A percentile compares a stretch with the other conserved stretches of the same genome.
Evolutionary conservation across 2,113 vertebrate genomes (phyloP).

Genomic region (Cacatua alba): DNA sequence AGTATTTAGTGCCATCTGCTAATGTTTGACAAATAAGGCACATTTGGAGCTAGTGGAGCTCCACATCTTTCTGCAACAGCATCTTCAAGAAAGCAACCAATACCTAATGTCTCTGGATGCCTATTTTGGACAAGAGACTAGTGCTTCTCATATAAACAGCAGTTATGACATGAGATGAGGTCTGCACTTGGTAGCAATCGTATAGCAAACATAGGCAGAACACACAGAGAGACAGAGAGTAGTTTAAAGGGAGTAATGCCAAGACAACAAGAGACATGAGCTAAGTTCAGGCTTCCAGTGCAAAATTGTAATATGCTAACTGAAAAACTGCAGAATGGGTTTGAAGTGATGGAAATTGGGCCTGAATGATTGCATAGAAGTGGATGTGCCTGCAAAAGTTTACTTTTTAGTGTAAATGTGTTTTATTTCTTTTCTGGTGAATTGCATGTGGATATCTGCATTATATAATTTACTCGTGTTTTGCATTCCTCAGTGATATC

Average conservation of each 20-base stretch:
- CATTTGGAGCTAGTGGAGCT: neutral
- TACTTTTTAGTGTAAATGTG: neutral
- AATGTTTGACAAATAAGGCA: neutral
- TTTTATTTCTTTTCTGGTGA: slow-evolving; percentile 22
- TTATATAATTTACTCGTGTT: slow-evolving; percentile 54
- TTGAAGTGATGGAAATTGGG: neutral
- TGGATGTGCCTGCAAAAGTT: neutral
- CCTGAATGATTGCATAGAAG: neutral
- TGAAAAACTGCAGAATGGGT: neutral
- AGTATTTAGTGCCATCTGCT: neutral
- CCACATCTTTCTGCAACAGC: neutral
- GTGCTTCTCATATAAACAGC: neutral
- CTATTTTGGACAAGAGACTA: neutral
- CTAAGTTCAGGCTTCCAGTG: neutral
- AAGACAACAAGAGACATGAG: neutral
- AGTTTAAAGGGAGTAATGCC: neutral
- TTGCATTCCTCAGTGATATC: slow-evolving; percentile 57
- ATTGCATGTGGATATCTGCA: slow-evolving; percentile 13
- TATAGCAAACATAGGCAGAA: neutral
- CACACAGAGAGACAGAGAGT: neutral
- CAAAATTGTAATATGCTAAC: neutral
- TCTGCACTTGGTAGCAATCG: neutral
- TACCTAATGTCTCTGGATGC: neutral
- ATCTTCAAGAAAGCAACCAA: neutral
- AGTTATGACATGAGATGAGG: neutral